A percentile compares a stretch with the other conserved stretches of the same genome.
Conservation (phyloP, 2,113 vertebrate genomes). For the Brachionichthys hirsutus region DNA sequence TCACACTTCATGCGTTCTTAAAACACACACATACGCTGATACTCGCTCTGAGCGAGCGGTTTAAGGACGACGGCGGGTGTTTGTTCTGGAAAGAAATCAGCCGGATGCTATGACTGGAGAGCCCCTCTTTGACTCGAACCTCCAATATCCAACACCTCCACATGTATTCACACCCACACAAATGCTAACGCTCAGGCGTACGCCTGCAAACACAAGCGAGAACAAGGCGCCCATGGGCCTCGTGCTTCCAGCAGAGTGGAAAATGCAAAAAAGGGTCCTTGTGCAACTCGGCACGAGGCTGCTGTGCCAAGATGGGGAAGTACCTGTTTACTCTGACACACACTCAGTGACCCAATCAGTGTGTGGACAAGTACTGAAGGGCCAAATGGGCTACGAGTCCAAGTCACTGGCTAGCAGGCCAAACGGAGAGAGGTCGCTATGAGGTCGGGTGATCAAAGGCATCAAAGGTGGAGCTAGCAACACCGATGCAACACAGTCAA, state of each 20-base stretch:
- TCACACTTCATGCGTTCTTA: conserved; percentile 14
- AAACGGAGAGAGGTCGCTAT: conserved; percentile 34
- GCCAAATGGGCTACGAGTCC: conserved; percentile 16
- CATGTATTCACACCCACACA: conserved; percentile 11
- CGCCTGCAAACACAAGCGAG: conserved; percentile 9
- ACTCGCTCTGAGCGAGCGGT: background rate
- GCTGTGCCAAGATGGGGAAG: conserved; percentile 41
- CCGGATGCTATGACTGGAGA: background rate
- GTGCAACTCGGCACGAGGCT: conserved; percentile 27
- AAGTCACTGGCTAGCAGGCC: conserved; percentile 22
- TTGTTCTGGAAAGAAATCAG: conserved; percentile 24
- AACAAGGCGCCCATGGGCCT: background rate
- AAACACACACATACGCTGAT: conserved; percentile 7
- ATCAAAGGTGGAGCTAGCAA: conserved; percentile 1
- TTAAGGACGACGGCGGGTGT: conserved; percentile 8
- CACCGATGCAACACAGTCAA: too few relatives aligned
- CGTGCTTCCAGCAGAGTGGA: conserved; percentile 45
- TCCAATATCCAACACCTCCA: background rate
- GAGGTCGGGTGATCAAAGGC: conserved; percentile 36
- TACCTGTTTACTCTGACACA: conserved; percentile 51
- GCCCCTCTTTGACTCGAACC: background rate
- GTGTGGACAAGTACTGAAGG: conserved; percentile 39
- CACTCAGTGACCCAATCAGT: conserved; percentile 49
- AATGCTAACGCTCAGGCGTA: conserved; percentile 1
- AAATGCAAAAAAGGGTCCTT: conserved; percentile 61